These are phyloP conservation scores for Epinephelus awoara DNA, from an alignment of 2,797 vertebrate species.

Conservation along the genomic window DNA sequence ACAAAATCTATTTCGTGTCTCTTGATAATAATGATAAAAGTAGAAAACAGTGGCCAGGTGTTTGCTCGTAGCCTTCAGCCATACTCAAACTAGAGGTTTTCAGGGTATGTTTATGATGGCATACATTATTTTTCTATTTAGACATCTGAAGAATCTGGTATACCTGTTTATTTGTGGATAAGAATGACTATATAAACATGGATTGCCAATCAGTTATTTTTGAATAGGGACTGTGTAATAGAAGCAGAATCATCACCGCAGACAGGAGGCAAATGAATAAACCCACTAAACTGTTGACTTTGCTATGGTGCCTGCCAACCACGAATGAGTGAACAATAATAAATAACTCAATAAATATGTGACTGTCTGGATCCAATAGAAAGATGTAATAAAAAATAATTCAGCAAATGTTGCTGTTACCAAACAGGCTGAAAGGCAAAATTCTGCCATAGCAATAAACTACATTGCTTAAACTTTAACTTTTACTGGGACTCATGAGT, in stretches of 20 bases:
- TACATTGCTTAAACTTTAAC: background rate
- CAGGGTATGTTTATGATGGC: too few species aligned
- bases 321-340: too few species aligned
- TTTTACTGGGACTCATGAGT: background rate
- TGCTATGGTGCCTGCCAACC: too few species aligned
- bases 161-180: background rate
- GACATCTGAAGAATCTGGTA: background rate
- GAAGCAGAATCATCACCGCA: background rate
- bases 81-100: background rate
- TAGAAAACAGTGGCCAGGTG: background rate
- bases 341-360: too few species aligned
- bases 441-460: background rate
- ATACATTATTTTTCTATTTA: background rate
- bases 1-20: background rate
- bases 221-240: background rate
- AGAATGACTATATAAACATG: background rate
- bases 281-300: too few species aligned
- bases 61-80: background rate
- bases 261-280: conserved; percentile 7
- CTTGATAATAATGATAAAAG: background rate
- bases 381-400: background rate
- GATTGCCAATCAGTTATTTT: background rate
- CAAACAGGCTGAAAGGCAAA: background rate
- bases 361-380: background rate
- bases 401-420: background rate